Percentiles rank a stretch among this genome's conserved stretches.
phyloP scores from a whole-genome alignment of 1,140 invertebrate genomes.

The Euwallacea fornicatus region DNA sequence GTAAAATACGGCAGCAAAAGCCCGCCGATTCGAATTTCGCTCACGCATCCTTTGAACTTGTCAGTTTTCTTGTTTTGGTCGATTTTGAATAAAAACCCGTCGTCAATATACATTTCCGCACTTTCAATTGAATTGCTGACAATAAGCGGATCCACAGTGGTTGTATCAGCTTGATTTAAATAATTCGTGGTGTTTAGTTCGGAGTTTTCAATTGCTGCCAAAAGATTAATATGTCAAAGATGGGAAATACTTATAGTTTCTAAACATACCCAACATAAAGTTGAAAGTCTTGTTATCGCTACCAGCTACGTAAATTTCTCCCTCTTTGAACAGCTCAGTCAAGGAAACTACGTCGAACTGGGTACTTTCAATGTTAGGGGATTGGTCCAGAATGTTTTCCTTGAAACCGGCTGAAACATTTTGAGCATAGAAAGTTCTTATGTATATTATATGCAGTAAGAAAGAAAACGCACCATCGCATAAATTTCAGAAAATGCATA shows the following conservation, averaged over 20 bases:
- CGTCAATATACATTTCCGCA: conserved; percentile 40
- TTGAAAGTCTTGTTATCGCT: conserved; percentile 50
- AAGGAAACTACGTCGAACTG: conserved; percentile 61
- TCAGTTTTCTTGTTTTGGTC: conserved; percentile 53
- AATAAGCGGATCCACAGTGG: conserved; percentile 44
- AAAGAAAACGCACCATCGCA: no score
- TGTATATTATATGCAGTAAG: no score
- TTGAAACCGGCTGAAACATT: conserved; percentile 51
- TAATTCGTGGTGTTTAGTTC: conserved; percentile 52
- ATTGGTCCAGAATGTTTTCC: conserved; percentile 56
- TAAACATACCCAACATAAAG: conserved; percentile 44
- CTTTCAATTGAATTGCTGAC: conserved; percentile 48
- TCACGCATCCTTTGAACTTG: conserved; percentile 78
- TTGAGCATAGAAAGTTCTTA: no score
- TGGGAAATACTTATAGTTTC: neutral
- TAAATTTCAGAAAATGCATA: no score
- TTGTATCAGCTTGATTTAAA: conserved; percentile 51
- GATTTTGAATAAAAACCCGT: conserved; percentile 45
- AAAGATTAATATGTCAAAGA: conserved; percentile 3
- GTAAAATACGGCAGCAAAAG: conserved; percentile 89
- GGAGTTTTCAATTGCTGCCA: conserved; percentile 38
- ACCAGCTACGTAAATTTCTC: conserved; percentile 49
- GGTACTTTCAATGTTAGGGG: conserved; percentile 53
- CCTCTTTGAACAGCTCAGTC: conserved; percentile 58
- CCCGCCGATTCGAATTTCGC: conserved; percentile 76